Evolutionary conservation across 2,797 vertebrate species (phyloP).

Genomic region (Garrulus glandarius): DNA sequence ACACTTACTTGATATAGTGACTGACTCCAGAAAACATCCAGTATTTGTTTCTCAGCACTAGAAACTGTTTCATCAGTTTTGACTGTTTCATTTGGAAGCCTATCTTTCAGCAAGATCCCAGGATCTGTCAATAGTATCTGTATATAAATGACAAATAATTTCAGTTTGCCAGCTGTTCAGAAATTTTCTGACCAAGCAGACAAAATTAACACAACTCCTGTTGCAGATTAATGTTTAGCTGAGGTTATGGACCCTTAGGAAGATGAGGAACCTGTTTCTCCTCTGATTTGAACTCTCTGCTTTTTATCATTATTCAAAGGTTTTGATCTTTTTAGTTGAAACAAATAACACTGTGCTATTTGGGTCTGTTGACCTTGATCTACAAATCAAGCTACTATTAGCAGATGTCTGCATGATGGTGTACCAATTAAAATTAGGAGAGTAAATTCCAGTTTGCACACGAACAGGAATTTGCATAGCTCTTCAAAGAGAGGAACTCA

Average conservation of each 20-base stretch:
- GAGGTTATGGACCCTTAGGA: slow-evolving; percentile 38
- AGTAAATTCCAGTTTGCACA: slow-evolving; percentile 69
- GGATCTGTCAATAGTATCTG: slow-evolving; percentile 32
- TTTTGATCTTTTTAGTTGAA: slow-evolving; percentile 68
- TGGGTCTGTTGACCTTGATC: slow-evolving; percentile 70
- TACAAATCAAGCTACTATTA: slow-evolving; percentile 68
- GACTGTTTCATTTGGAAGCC: slow-evolving; percentile 42
- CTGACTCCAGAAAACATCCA: slow-evolving; percentile 18
- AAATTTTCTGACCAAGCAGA: slow-evolving; percentile 60
- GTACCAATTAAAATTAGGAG: slow-evolving; percentile 73
- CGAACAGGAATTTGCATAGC: slow-evolving; percentile 64
- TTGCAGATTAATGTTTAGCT: slow-evolving; percentile 53
- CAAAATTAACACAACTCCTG: slow-evolving; percentile 49
- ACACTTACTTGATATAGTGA: background rate
- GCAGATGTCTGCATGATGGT: slow-evolving; percentile 38
- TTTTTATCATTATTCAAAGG: slow-evolving; percentile 59
- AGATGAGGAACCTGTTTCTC: slow-evolving; percentile 30
- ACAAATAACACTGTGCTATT: slow-evolving; percentile 57
- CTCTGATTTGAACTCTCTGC: slow-evolving; percentile 41
- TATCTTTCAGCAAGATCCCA: slow-evolving; percentile 39
- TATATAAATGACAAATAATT: slow-evolving; percentile 56
- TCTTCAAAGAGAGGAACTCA: slow-evolving; percentile 55
- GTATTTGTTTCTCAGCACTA: slow-evolving; percentile 17
- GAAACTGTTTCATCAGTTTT: slow-evolving; percentile 28
- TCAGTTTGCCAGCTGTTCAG: slow-evolving; percentile 71